These are phyloP conservation scores for Eudemis profundana DNA, from an alignment of 2,888 invertebrate genomes.

Conservation along the genomic window DNA sequence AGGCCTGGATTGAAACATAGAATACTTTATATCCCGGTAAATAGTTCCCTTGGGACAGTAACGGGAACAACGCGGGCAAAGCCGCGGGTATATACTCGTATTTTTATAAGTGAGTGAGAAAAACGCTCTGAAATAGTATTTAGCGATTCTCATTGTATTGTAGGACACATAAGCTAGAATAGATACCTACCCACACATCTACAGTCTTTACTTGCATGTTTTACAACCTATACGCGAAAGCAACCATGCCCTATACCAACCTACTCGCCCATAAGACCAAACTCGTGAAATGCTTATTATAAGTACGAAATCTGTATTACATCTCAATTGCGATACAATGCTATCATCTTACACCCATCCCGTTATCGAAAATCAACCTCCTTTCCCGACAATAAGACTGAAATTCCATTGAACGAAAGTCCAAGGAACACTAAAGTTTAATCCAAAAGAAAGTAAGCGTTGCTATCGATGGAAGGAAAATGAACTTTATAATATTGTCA, in stretches of 20 bases:
- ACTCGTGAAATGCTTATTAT: conserved; percentile 70
- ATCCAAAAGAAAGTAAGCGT: conserved; percentile 49
- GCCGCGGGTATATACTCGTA: too few species aligned
- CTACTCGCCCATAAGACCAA: conserved; percentile 34
- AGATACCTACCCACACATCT: too few species aligned
- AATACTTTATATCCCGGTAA: too few species aligned
- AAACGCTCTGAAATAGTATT: too few species aligned
- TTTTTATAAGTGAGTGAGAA: too few species aligned
- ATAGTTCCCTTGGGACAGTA: too few species aligned
- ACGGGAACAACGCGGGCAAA: too few species aligned
- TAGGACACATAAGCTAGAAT: too few species aligned
- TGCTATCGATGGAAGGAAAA: conserved; percentile 48
- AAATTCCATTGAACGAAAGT: conserved; percentile 48
- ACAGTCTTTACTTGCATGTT: too few species aligned
- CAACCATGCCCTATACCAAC: conserved; percentile 3
- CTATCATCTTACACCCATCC: conserved; percentile 61
- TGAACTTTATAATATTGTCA: conserved; percentile 49
- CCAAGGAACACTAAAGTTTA: conserved; percentile 2
- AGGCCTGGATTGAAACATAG: too few species aligned
- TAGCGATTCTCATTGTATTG: too few species aligned
- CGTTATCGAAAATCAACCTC: conserved; percentile 53
- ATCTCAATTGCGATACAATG: conserved; percentile 79
- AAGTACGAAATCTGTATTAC: conserved; percentile 64
- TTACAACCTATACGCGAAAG: too few species aligned
- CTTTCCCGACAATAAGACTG: conserved; percentile 43